These are phyloP conservation scores for Fregata magnificens DNA, from an alignment of 2,113 vertebrate species.

Conservation along the genomic window DNA sequence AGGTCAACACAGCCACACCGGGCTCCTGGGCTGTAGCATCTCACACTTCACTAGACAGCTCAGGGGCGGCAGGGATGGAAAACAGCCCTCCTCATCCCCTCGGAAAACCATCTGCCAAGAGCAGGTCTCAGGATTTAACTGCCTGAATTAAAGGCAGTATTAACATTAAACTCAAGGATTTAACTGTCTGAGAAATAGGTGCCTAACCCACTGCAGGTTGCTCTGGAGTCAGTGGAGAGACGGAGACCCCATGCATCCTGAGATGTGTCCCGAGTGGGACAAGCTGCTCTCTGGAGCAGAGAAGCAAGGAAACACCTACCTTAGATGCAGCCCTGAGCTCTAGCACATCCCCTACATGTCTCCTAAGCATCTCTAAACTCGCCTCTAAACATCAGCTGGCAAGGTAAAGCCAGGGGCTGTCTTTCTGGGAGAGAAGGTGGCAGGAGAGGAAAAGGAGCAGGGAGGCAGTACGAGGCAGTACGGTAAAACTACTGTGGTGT, in stretches of 20 bases:
- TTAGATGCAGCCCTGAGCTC: neutral
- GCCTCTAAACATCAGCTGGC: neutral
- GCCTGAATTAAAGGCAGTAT: neutral
- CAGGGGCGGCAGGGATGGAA: neutral
- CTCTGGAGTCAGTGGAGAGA: neutral
- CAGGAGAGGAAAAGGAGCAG: neutral
- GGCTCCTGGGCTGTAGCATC: neutral
- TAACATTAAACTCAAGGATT: neutral
- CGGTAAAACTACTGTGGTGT: neutral
- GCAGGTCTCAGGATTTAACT: neutral
- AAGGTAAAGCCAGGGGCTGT: neutral
- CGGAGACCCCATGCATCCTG: fast-evolving
- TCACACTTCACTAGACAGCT: neutral
- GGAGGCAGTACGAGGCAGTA: neutral
- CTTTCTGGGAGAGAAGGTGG: neutral
- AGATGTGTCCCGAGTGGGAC: fast-evolving
- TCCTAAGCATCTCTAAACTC: neutral
- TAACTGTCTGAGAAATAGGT: neutral
- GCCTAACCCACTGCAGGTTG: neutral
- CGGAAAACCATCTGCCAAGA: neutral
- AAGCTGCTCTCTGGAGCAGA: neutral
- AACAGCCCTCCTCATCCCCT: neutral
- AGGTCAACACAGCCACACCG: neutral
- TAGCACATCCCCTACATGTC: neutral
- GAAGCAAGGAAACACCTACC: neutral